Conservation (phyloP, 2,888 invertebrate species). For the Brachyopa scutellaris region DNA sequence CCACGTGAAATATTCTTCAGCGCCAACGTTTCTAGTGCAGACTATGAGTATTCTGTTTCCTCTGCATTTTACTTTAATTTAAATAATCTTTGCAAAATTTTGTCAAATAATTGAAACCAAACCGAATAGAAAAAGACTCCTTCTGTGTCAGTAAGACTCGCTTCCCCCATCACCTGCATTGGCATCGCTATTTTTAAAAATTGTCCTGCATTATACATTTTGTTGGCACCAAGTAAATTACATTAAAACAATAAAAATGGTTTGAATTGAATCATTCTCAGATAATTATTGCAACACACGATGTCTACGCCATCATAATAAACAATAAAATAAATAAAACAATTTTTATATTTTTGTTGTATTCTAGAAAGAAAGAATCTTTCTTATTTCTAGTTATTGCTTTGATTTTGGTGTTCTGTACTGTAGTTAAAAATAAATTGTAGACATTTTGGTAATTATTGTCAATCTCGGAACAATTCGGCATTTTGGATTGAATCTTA, state of each 20-base stretch:
- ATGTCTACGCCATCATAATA: conserved; percentile 18
- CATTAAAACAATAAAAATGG: conserved; percentile 36
- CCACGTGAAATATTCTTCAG: background rate
- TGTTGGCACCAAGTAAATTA: conserved; percentile 61
- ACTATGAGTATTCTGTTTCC: background rate
- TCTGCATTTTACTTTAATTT: background rate
- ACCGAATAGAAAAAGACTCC: conserved; percentile 7
- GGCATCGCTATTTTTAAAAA: conserved; percentile 37
- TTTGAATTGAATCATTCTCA: conserved; percentile 30
- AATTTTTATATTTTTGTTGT: background rate
- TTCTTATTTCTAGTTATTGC: background rate
- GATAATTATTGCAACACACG: conserved; percentile 13
- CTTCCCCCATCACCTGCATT: conserved; percentile 1
- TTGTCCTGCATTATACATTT: conserved; percentile 34
- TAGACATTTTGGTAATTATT: too few species aligned
- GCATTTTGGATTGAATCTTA: too few species aligned
- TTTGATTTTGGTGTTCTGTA: too few species aligned
- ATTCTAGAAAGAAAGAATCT: background rate
- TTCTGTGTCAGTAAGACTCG: background rate
- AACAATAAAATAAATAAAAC: conserved; percentile 19
- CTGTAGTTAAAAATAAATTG: too few species aligned
- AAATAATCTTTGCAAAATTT: background rate
- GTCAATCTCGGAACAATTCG: too few species aligned
- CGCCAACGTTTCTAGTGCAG: conserved; percentile 16
- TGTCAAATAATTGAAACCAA: background rate